A percentile compares a stretch with the other conserved stretches of the same genome.
phyloP scores from a whole-genome alignment of 1,140 invertebrate genomes.

The Delia radicum region DNA sequence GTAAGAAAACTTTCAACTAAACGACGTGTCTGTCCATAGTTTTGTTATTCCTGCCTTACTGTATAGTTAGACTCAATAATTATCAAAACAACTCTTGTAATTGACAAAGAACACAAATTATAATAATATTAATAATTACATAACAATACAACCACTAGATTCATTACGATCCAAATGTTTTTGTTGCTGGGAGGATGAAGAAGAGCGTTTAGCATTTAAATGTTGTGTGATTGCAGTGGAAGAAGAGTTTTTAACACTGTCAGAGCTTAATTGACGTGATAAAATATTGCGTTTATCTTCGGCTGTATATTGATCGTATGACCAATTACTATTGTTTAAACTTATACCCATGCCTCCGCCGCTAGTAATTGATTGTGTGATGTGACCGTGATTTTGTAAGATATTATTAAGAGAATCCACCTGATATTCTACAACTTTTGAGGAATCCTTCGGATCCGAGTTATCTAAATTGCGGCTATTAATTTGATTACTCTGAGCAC shows the following conservation, averaged over 20 bases:
- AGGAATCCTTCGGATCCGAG: not conserved
- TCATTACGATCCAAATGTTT: not conserved
- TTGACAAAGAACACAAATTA: not conserved
- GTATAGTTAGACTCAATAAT: no score
- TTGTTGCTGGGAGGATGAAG: not conserved
- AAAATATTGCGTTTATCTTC: slow-evolving; percentile 7
- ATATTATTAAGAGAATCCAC: not conserved
- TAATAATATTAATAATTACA: not conserved
- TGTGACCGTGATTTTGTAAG: not conserved
- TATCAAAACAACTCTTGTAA: no score
- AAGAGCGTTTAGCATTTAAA: not conserved
- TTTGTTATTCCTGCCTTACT: no score
- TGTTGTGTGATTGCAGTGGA: not conserved
- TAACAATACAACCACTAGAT: slow-evolving; percentile 15
- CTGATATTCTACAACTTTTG: not conserved
- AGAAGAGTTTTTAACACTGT: not conserved
- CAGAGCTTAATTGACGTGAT: slow-evolving; percentile 12
- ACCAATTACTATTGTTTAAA: not conserved
- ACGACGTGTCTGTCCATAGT: no score
- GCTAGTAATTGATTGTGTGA: not conserved
- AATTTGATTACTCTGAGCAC: not conserved
- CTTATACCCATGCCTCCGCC: not conserved
- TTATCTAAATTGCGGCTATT: not conserved
- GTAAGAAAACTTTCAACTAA: no score
- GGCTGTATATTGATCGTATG: not conserved